Base-by-base conservation (phyloP, 53 echinoderm and acorn worm genomes). In the Actinopyga echinites region DNA sequence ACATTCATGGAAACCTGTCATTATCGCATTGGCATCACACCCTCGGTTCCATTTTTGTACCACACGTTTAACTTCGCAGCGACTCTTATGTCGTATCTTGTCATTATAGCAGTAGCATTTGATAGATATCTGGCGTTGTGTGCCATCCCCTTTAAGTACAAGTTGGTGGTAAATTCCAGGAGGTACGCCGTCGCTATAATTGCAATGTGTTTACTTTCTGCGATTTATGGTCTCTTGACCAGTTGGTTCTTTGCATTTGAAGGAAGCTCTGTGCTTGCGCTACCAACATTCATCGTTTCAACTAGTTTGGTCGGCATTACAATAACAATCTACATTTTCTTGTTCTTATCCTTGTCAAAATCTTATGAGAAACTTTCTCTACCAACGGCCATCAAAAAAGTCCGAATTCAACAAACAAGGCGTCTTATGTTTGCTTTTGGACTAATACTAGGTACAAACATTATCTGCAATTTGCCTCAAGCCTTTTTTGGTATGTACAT, bases 131-230 rank as follows among this genome's bases (percentile, higher is more conserved):
- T 75, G 11, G 75, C 75, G 8, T 32, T 75, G 8, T 23, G 24
- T 15, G 54, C 25, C 23, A 54, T 54, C 23, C 75, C 75, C 24
- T 38, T 75, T 7, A 75, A 44, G 75, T 75, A 75, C 54, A 75
- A 75, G 31, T 23, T 75, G 49, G 55, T 49, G n/a, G 52, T 75
- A n/a, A 49, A 45, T 5, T 45, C 31, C n/a, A 43, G 31, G 52
- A 19, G 26, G 52, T 75, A 75, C 55, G 55, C n/a, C 15, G 8
- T 75, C 25, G 25, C 52, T 8, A 75, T 75, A 3, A 8, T 25
- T 20, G 49, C 55, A 9, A 52, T 75, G 49, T 13, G 43, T 8
- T 21, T 75, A 25, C 25, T 21, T 44, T 24, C 21, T 22, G 15
- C 11, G 6, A 9, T 54, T 8, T 75, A 75, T 32, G 31, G 69